phyloP scores from a whole-genome alignment of 2,113 vertebrate genomes.

The Psittacula cyanocephala region DNA sequence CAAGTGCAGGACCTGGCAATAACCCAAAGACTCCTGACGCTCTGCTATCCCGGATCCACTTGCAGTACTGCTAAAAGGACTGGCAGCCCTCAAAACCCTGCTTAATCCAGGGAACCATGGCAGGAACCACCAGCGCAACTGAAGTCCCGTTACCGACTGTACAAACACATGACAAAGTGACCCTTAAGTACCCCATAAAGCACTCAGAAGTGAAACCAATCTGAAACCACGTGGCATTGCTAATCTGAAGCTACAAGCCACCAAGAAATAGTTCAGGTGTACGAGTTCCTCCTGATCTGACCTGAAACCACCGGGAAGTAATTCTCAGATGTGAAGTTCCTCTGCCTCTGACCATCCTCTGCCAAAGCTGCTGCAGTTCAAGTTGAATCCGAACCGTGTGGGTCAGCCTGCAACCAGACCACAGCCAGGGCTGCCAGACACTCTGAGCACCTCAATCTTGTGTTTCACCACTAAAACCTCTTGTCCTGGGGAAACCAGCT shows the following conservation, averaged over 20 bases:
- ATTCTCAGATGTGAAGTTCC: background rate
- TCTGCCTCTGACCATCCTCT: background rate
- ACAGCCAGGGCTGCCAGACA: background rate
- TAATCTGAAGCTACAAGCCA: background rate
- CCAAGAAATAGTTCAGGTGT: background rate
- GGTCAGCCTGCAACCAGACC: background rate
- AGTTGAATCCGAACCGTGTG: fast-evolving
- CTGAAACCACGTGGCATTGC: background rate
- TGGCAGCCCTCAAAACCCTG: background rate
- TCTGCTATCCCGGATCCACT: background rate
- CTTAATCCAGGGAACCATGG: fast-evolving
- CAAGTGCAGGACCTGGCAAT: background rate
- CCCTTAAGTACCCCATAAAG: background rate
- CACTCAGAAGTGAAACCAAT: background rate
- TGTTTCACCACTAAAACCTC: background rate
- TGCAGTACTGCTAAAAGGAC: background rate
- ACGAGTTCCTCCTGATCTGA: background rate
- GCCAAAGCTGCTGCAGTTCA: background rate
- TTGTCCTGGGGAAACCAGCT: background rate
- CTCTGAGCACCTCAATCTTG: background rate
- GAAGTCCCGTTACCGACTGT: fast-evolving
- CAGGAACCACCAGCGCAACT: background rate
- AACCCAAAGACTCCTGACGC: fast-evolving
- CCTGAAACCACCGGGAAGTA: background rate
- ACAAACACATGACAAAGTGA: background rate